Conservation (phyloP, 1,140 invertebrate species). For the Euborellia annulipes region DNA sequence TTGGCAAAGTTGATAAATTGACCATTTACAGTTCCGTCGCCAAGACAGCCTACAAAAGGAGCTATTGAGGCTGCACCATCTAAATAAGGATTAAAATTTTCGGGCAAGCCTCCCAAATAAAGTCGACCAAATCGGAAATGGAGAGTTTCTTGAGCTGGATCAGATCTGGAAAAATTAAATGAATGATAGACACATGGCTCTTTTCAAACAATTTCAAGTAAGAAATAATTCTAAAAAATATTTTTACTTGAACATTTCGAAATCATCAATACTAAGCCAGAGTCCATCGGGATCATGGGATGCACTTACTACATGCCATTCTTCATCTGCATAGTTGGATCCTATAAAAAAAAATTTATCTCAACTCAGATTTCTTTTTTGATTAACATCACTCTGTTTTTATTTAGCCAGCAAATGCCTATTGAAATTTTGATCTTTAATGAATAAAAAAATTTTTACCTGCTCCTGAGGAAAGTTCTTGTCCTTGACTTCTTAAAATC, state of each 20-base stretch:
- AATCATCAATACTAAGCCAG: conserved; percentile 72
- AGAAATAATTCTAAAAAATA: too few relatives aligned
- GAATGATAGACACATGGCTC: conserved; percentile 12
- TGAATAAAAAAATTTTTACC: too few relatives aligned
- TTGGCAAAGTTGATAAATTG: conserved; percentile 66
- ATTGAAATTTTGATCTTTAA: too few relatives aligned
- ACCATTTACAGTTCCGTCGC: conserved; percentile 71
- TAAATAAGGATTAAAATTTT: conserved; percentile 30
- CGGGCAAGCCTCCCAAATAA: conserved; percentile 73
- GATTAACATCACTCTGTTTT: too few relatives aligned
- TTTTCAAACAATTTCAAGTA: too few relatives aligned
- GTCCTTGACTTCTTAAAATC: conserved; percentile 48
- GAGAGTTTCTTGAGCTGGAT: conserved; percentile 36
- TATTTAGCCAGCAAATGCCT: too few relatives aligned
- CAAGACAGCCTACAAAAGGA: conserved; percentile 68
- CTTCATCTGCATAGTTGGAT: conserved; percentile 66
- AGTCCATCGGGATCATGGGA: conserved; percentile 46
- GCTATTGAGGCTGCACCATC: conserved; percentile 25
- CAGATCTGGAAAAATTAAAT: conserved; percentile 35
- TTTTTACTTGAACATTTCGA: conserved; percentile 43
- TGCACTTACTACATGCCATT: conserved; percentile 86
- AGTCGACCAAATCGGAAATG: conserved; percentile 46
- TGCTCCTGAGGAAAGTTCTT: conserved; percentile 37
- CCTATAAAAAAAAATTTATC: too few relatives aligned
- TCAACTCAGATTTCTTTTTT: too few relatives aligned